Evolutionary conservation across 1,140 invertebrate species (phyloP), one percentile per base, ranked within the genome.

Genomic region (Drosophila tsacasi): DNA sequence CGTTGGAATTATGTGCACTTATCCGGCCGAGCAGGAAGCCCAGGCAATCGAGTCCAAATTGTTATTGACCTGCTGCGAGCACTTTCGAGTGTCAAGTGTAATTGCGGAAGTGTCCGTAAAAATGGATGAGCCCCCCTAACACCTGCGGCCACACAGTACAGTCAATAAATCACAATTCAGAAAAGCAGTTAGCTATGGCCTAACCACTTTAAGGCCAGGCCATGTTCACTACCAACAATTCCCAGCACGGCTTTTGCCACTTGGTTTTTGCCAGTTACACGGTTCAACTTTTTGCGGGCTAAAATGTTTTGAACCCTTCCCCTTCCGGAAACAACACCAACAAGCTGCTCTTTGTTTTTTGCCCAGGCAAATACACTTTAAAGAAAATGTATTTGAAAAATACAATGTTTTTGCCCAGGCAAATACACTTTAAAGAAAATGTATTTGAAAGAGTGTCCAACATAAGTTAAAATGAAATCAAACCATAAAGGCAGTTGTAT

Each of bases 101-200:
- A 90, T 85, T 85, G 84, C 73, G 81, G 81, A 90, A 81, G 78
- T 65, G 66, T 47, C 44, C 50, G 21, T 47, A 83, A 58, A 77
- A 44, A 59, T 23, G 47, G 54, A 49, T 55, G n/a, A 37, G 19
- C 13, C 30, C 25, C 39, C 40, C 47, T 35, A 44, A 42, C 81
- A 84, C 84, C 83, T 86, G 83, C 42, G 76, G 80, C 67, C 52
- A 54, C 12, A 76, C 32, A 6, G 32, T 60, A 47, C 63, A 68
- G 69, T 79, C 84, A 79, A 81, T 90, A 81, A 90, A 81, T 90
- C 84, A 84, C 62, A 46, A 50, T 63, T 61, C 46, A 83, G 47
- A 66, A 49, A 83, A 40, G 54, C 9, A 80, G 37, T 35, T 55
- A 52, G 25, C 25, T 32, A n/a, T 37, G 10, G 32, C 55, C 37